Percentiles rank a stretch among this genome's conserved stretches.
These are phyloP conservation scores for Chelmon rostratus DNA, from an alignment of 2,797 vertebrate genomes.

Conservation along the genomic window DNA sequence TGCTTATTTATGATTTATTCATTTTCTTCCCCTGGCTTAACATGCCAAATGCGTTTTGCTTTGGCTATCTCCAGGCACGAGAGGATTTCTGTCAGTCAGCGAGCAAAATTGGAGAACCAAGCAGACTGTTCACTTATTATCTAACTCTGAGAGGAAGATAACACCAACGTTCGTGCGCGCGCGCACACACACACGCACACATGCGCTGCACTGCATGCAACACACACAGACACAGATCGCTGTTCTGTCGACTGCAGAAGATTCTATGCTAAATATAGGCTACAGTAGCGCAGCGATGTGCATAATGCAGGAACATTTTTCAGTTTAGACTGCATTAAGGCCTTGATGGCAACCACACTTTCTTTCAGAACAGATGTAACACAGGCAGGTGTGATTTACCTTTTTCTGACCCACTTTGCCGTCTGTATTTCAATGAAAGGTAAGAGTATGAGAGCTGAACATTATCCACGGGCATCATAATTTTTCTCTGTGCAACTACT, in stretches of 20 bases:
- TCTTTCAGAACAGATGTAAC: neutral
- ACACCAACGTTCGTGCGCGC: neutral
- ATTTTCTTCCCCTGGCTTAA: constrained; percentile 43
- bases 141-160: constrained; percentile 34
- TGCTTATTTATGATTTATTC: constrained; percentile 63
- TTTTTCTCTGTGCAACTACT: neutral
- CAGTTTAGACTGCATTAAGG: constrained; percentile 5
- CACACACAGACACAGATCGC: neutral
- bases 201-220: neutral
- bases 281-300: constrained; percentile 11
- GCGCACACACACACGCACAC: neutral
- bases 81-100: constrained; percentile 51
- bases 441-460: neutral
- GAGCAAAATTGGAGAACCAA: constrained; percentile 41
- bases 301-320: constrained; percentile 22
- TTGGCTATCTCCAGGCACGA: constrained; percentile 43
- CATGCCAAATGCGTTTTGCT: constrained; percentile 47
- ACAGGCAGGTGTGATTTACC: neutral
- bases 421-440: neutral
- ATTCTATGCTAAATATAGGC: constrained; percentile 44
- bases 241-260: constrained; percentile 26
- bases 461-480: neutral
- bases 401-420: neutral
- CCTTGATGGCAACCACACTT: neutral
- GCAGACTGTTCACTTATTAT: constrained; percentile 36